phyloP scores from a whole-genome alignment of 1,140 invertebrate genomes.

The Drosophila sechellia region DNA sequence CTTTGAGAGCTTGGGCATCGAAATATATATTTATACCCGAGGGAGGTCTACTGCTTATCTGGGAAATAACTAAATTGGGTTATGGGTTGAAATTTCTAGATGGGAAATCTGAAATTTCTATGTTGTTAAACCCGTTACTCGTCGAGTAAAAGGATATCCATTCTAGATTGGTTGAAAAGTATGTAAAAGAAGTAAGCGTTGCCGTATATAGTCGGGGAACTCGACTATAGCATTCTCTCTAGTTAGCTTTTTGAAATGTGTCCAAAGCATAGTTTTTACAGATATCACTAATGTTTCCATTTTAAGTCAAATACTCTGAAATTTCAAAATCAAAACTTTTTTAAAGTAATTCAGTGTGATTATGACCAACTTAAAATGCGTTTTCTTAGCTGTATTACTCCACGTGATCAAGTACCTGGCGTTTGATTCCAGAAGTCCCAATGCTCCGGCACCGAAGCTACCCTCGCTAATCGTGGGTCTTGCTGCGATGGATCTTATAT shows the following conservation, averaged over 20 bases:
- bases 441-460: not conserved
- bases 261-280: too few relatives aligned
- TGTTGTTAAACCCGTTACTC: too few relatives aligned
- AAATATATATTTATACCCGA: not conserved
- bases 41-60: not conserved
- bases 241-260: too few relatives aligned
- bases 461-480: slow-evolving; percentile 10
- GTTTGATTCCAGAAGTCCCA: not conserved
- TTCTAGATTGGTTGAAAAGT: too few relatives aligned
- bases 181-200: too few relatives aligned
- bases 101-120: not conserved
- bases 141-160: too few relatives aligned
- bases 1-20: not conserved
- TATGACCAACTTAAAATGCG: slow-evolving; percentile 11
- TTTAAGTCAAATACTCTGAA: too few relatives aligned
- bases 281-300: too few relatives aligned
- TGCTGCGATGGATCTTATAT: slow-evolving; percentile 35
- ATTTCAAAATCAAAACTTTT: too few relatives aligned
- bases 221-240: too few relatives aligned
- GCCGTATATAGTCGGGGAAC: too few relatives aligned
- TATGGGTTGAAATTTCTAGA: not conserved
- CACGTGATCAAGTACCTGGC: slow-evolving; percentile 2
- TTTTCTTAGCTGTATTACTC: slow-evolving; percentile 10
- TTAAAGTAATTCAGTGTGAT: too few relatives aligned
- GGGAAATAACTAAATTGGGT: slow-evolving; percentile 2